These are phyloP conservation scores for Hylia prasina DNA, from an alignment of 2,113 vertebrate genomes.

Conservation along the genomic window DNA sequence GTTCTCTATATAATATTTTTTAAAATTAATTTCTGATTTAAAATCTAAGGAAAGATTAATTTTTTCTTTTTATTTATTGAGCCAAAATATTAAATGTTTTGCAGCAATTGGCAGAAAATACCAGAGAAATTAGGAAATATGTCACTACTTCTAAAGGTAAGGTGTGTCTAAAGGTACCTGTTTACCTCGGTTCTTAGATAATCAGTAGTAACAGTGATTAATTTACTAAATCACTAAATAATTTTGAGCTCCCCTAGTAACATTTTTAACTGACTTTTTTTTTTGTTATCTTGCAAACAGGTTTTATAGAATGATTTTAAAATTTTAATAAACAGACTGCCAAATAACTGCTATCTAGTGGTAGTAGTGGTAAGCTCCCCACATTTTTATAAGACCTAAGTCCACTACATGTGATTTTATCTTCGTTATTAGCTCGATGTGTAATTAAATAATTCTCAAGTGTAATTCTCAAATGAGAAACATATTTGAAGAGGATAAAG, in stretches of 20 bases:
- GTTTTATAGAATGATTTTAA: neutral
- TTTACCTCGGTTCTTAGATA: neutral
- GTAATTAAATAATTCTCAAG: neutral
- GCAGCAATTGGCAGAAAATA: neutral
- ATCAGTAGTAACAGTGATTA: neutral
- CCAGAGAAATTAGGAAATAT: neutral
- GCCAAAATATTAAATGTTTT: neutral
- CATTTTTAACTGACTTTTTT: neutral
- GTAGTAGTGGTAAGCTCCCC: neutral
- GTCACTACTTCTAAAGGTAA: neutral
- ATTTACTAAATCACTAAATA: neutral
- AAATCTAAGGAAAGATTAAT: neutral
- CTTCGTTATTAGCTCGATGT: neutral
- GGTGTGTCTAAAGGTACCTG: neutral
- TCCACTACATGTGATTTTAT: neutral
- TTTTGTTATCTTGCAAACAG: neutral
- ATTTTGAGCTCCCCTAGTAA: neutral
- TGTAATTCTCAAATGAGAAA: neutral
- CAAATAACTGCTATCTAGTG: neutral
- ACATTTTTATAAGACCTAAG: neutral
- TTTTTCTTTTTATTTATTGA: neutral
- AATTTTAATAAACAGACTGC: neutral
- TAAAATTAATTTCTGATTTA: neutral
- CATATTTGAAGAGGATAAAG: neutral
- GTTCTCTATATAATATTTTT: neutral